Conservation (phyloP, 2,888 invertebrate species). For the Blastobasis lacticolella region DNA sequence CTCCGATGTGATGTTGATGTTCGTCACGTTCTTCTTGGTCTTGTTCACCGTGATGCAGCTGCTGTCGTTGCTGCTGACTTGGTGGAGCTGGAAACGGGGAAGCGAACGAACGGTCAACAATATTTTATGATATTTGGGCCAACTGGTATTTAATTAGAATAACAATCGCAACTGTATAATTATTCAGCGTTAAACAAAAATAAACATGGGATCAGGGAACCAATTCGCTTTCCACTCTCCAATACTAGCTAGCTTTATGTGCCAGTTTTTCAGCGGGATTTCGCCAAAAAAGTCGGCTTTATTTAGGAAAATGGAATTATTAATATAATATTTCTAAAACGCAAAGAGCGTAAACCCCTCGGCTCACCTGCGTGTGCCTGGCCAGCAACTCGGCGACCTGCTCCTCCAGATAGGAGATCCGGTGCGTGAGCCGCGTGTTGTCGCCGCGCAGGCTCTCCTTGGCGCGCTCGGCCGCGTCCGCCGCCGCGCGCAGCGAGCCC, state of each 20-base stretch:
- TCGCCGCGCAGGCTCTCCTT: slow-evolving; percentile 81
- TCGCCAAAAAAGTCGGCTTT: no score
- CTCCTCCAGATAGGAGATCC: slow-evolving; percentile 92
- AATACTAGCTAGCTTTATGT: no score
- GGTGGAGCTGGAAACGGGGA: slow-evolving; percentile 40
- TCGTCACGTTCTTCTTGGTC: slow-evolving; percentile 78
- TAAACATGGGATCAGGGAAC: slow-evolving; percentile 3
- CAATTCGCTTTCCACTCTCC: no score
- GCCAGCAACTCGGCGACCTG: slow-evolving; percentile 80
- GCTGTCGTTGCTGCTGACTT: slow-evolving; percentile 52
- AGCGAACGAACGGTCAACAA: background rate
- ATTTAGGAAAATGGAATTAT: no score
- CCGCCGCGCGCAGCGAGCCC: slow-evolving; percentile 71
- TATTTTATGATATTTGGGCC: background rate
- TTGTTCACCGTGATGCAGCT: slow-evolving; percentile 72
- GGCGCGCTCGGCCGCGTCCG: slow-evolving; percentile 77
- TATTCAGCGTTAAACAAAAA: background rate
- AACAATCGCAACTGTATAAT: background rate
- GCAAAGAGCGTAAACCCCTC: background rate
- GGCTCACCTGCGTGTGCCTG: slow-evolving; percentile 48
- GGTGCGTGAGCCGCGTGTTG: slow-evolving; percentile 88
- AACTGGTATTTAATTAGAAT: background rate
- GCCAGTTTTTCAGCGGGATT: no score
- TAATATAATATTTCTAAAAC: no score
- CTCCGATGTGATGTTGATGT: slow-evolving; percentile 80